These are phyloP conservation scores for Rhynchotus rufescens DNA, from an alignment of 2,797 vertebrate genomes.

Conservation along the genomic window DNA sequence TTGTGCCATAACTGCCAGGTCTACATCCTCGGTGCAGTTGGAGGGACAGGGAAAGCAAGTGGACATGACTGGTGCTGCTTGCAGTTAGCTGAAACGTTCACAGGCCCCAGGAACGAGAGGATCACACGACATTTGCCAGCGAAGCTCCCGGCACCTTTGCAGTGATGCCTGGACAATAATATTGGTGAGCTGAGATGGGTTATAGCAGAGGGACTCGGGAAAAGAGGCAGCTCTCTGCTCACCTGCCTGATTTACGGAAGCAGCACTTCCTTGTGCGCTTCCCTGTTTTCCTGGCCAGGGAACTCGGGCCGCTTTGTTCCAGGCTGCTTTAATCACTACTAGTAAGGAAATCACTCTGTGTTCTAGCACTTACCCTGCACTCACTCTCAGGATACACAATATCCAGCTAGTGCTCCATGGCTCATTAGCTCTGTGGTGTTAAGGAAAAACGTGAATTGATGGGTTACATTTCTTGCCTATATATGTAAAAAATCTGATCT, in stretches of 20 bases:
- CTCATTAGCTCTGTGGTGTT: neutral
- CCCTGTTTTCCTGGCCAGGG: neutral
- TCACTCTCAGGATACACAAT: accelerated
- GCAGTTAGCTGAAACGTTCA: neutral
- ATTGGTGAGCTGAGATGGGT: neutral
- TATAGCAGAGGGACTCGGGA: neutral
- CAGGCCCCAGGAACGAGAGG: neutral
- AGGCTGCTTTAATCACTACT: neutral
- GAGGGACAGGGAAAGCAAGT: neutral
- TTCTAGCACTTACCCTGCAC: neutral
- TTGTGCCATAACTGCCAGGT: neutral
- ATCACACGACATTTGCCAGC: neutral
- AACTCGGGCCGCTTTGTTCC: neutral
- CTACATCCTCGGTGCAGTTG: neutral
- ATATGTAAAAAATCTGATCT: neutral
- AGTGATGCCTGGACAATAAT: neutral
- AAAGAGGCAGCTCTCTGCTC: neutral
- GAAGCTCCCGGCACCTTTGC: neutral
- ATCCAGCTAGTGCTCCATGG: neutral
- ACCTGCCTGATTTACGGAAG: neutral
- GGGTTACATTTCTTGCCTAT: neutral
- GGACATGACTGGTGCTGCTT: neutral
- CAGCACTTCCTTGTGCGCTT: neutral
- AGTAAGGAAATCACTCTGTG: neutral
- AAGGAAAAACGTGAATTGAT: neutral